Conservation (phyloP, 2,113 vertebrate genomes). For the Suricata suricatta region DNA sequence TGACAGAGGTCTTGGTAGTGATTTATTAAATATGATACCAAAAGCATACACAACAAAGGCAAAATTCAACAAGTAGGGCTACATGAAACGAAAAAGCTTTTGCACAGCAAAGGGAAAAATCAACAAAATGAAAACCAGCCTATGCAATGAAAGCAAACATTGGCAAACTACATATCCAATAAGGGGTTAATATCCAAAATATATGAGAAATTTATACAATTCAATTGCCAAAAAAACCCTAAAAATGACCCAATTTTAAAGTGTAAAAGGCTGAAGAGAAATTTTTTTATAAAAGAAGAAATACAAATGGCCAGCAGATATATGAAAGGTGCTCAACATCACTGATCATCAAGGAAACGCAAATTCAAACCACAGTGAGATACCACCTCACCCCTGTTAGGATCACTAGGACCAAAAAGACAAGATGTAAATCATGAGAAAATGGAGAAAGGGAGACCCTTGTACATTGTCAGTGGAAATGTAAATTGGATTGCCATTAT, state of each 20-base stretch:
- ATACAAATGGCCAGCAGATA: background rate
- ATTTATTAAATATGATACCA: background rate
- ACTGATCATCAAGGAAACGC: background rate
- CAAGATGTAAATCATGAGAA: background rate
- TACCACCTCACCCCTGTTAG: background rate
- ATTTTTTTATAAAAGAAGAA: background rate
- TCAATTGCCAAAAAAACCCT: background rate
- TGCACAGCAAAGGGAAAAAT: background rate
- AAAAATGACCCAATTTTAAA: background rate
- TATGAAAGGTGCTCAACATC: background rate
- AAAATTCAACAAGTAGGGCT: background rate
- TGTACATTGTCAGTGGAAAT: background rate
- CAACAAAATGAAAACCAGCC: background rate
- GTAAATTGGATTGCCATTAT: background rate
- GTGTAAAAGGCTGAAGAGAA: background rate
- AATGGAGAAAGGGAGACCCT: background rate
- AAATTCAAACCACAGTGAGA: background rate
- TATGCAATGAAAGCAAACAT: background rate
- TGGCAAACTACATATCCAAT: background rate
- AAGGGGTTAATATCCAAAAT: background rate
- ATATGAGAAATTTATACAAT: background rate
- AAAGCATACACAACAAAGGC: background rate
- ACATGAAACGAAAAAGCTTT: background rate
- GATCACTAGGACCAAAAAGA: background rate
- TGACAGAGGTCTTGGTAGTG: background rate